Evolutionary conservation across 2,797 vertebrate species (phyloP).

Genomic region (Hirundo rustica): DNA sequence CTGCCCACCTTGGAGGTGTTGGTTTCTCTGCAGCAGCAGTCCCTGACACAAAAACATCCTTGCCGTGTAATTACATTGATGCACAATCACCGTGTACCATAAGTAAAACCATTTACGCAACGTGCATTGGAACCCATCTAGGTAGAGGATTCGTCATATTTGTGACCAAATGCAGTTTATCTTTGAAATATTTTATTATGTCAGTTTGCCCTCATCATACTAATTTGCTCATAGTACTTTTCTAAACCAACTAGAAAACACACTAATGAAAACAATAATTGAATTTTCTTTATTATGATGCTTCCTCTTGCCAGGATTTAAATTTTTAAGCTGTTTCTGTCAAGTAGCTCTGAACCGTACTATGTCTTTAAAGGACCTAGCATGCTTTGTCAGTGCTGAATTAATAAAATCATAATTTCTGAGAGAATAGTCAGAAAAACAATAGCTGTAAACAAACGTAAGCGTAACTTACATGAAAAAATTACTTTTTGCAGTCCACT

Average conservation of each 20-base stretch:
- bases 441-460: slow-evolving; percentile 26
- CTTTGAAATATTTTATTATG: background rate
- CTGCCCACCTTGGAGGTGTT: background rate
- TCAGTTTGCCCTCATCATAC: background rate
- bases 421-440: background rate
- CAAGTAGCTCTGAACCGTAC: background rate
- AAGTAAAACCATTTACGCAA: background rate
- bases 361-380: background rate
- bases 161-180: background rate
- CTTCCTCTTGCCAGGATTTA: background rate
- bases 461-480: background rate
- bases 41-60: background rate
- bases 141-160: background rate
- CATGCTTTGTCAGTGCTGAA: background rate
- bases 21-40: background rate
- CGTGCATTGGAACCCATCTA: background rate
- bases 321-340: background rate
- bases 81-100: background rate
- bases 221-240: background rate
- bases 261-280: background rate
- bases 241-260: background rate
- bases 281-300: background rate
- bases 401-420: background rate
- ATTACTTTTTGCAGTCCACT: background rate
- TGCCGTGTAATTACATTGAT: background rate